A percentile compares a stretch with the other conserved stretches of the same genome.
These are phyloP conservation scores for Camponotus vicinus DNA, from an alignment of 1,140 invertebrate genomes.

Conservation along the genomic window DNA sequence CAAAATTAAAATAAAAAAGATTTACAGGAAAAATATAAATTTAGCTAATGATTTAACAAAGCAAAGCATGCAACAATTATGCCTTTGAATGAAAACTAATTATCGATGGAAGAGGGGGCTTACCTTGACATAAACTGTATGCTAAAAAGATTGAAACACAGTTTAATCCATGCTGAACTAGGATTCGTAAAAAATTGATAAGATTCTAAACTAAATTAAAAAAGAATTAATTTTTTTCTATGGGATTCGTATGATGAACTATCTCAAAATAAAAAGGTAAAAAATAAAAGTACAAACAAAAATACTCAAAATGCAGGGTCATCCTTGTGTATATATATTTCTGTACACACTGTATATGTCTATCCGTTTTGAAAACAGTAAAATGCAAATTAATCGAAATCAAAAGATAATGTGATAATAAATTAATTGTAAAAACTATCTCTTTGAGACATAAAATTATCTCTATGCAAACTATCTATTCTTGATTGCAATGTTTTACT, in stretches of 20 bases:
- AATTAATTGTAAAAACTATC: slow-evolving; percentile 9
- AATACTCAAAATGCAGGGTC: not conserved
- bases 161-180: slow-evolving; percentile 81
- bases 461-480: slow-evolving; percentile 16
- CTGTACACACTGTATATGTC: slow-evolving; percentile 17
- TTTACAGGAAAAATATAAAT: slow-evolving; percentile 29
- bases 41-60: slow-evolving; percentile 49
- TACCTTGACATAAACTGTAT: slow-evolving; percentile 87
- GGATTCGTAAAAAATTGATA: slow-evolving; percentile 53
- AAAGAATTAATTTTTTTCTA: not conserved
- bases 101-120: slow-evolving; percentile 78
- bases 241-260: not conserved
- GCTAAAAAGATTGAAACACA: slow-evolving; percentile 86
- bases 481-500: slow-evolving; percentile 6
- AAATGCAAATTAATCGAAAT: slow-evolving; percentile 34
- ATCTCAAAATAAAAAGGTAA: not conserved
- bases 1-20: not conserved
- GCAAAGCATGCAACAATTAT: slow-evolving; percentile 62
- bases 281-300: not conserved
- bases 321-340: slow-evolving; percentile 38
- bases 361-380: not conserved
- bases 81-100: slow-evolving; percentile 40
- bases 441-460: not conserved
- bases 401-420: not conserved
- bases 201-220: slow-evolving; percentile 23